Base-by-base conservation (phyloP, 2,888 invertebrate species). In the Chrysomela aeneicollis region DNA sequence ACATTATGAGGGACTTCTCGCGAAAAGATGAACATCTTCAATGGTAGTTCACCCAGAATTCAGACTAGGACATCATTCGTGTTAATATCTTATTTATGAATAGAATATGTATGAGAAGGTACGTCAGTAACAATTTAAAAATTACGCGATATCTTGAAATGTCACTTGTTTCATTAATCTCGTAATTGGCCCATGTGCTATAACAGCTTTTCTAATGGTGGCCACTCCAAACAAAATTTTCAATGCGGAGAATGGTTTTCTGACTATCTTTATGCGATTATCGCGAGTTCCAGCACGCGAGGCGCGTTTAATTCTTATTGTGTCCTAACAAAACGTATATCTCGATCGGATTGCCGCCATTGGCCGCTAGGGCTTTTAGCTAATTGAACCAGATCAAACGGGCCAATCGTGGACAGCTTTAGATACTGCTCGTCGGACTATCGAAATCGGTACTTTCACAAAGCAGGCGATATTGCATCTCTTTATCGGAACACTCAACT, bases 291-390 rank as follows among this genome's bases (percentile, higher is more conserved):
- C 42, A 62, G 57, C 69, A 69, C 74, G 77, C 77, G 65, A 77
- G 55, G 52, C 46, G 71, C 67, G 71, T 76, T 26, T 75, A 74
- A 80, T 80, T 79, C 78, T 75, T 76, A 71, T 72, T 74, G 77
- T 79, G 80, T 80, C 77, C 70, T 75, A 66, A 81, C 80, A 80
- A 80, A 81, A 80, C 79, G 80, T 76, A 80, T 79, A 80, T 79
- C 78, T 77, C 70, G 69, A 70, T 73, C 74, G 73, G 73, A 68
- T 72, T 72, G 76, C 76, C 77, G 79, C 79, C 75, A 80, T 81
- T 79, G 80, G 81, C 67, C 74, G 76, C 72, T 69, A 62, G 69
- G 72, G 78, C 81, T 79, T 79, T 79, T 78, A 80, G 76, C 78
- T 82, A 82, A 82, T 81, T 80, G 80, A 79, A 78, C 77, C 72